phyloP scores from a whole-genome alignment of 2,113 vertebrate species.

The Pristiophorus japonicus region DNA sequence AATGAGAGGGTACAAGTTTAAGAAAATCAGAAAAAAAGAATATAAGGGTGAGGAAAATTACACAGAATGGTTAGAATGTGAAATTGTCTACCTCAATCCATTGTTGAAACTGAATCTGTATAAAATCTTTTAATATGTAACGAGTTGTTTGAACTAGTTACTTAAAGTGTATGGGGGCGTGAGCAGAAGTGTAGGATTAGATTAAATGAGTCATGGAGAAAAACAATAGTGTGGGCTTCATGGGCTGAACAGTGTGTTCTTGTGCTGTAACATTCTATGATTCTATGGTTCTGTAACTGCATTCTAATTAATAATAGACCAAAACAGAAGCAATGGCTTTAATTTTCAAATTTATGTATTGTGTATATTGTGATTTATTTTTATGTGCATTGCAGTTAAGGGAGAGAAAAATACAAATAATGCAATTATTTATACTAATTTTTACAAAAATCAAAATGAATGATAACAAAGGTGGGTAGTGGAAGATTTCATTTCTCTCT shows the following conservation, averaged over 20 bases:
- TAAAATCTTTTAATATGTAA: neutral
- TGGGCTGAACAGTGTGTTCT: neutral
- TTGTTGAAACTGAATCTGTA: neutral
- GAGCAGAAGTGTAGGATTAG: neutral
- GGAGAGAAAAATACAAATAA: neutral
- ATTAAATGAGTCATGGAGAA: conserved; percentile 8
- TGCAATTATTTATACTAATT: neutral
- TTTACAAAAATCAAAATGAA: neutral
- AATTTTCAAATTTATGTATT: neutral
- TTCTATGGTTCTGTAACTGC: neutral
- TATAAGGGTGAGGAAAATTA: neutral
- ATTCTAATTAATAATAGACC: neutral
- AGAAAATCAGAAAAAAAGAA: neutral
- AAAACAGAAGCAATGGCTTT: neutral
- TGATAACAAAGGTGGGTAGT: neutral
- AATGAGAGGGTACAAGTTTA: neutral
- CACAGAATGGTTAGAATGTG: neutral
- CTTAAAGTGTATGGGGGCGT: neutral
- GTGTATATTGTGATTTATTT: neutral
- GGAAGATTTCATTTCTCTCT: too few relatives aligned
- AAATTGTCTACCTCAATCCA: neutral
- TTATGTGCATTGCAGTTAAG: neutral
- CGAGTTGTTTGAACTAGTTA: neutral
- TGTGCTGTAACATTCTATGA: neutral
- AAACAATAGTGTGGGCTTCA: neutral